phyloP scores from a whole-genome alignment of 2,888 invertebrate genomes.

The Allolobophora icterica region DNA sequence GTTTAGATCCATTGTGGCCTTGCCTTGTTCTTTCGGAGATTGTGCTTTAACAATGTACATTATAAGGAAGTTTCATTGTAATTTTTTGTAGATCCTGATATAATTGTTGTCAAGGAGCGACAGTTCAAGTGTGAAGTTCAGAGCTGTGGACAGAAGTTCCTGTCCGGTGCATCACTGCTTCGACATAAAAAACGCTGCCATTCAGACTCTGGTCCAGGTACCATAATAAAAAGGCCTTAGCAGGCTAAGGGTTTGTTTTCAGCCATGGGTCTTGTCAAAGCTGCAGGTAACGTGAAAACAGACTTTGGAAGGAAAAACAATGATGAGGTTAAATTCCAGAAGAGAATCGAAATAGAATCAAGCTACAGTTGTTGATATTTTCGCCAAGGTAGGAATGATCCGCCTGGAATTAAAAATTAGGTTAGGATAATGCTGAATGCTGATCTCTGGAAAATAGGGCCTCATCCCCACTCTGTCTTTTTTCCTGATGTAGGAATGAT shows the following conservation, averaged over 20 bases:
- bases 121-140: slow-evolving; percentile 10
- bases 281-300: background rate
- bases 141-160: slow-evolving; percentile 11
- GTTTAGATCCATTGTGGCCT: background rate
- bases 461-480: background rate
- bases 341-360: background rate
- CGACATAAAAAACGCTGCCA: background rate
- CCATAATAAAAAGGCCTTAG: background rate
- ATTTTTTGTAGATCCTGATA: slow-evolving; percentile 11
- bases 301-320: background rate
- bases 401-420: no score
- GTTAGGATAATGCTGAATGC: no score
- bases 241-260: background rate
- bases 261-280: no score
- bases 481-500: background rate
- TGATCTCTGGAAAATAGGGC: no score
- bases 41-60: background rate
- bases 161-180: background rate
- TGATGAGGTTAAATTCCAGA: background rate
- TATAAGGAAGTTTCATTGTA: background rate
- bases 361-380: no score
- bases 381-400: no score
- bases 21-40: background rate
- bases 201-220: slow-evolving; percentile 17
- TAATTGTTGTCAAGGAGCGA: background rate